Base-by-base conservation (phyloP, 2,888 invertebrate species). In the Carcina quercana region DNA sequence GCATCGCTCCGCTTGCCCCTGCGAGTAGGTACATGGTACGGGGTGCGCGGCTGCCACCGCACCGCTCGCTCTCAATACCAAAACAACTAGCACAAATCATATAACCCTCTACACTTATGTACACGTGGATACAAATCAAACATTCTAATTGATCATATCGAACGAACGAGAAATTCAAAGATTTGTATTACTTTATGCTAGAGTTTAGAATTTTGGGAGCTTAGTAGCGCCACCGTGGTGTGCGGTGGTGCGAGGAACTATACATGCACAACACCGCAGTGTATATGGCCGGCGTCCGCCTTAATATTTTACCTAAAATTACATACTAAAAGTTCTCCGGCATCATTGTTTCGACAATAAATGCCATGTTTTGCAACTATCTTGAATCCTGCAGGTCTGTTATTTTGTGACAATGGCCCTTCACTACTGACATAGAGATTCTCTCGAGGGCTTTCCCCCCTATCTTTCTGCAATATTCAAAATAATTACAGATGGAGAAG, bases 161-260 rank as follows among this genome's bases (percentile, higher is more conserved):
- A 66, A 67, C 59, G 68, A 71, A 54, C 49, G 54, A 70, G 67
- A 70, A 70, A 59, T 73, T 68, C 65, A 72, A 67, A 68, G 72
- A 73, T 76, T 74, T 74, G 71, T 73, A 66, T 76, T 70, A 70
- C 63, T 72, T 74, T 78, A 80, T 67, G 70, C 79, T 80, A 76
- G 72, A 74, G 74, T 82, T 83, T 80, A 79, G 80, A 82, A 82
- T 80, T 73, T 74, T 69, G 72, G 73, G 78, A 78, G 78, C 71
- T 74, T 61, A 70, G 65, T 70, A 63, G 72, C 74, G 76, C 75
- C 78, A 70, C 79, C 72, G 69, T 69, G n/a, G 51, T 55, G 59
- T 59, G 71, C 74, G 76, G 76, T 67, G 69, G 73, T 76, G 80
- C 82, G 78, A 83, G 83, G 83, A 83, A 83, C 83, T 80, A 80